Percentiles rank a stretch among this genome's conserved stretches.
These are phyloP conservation scores for Mustelus asterias DNA, from an alignment of 2,113 vertebrate genomes.

Conservation along the genomic window DNA sequence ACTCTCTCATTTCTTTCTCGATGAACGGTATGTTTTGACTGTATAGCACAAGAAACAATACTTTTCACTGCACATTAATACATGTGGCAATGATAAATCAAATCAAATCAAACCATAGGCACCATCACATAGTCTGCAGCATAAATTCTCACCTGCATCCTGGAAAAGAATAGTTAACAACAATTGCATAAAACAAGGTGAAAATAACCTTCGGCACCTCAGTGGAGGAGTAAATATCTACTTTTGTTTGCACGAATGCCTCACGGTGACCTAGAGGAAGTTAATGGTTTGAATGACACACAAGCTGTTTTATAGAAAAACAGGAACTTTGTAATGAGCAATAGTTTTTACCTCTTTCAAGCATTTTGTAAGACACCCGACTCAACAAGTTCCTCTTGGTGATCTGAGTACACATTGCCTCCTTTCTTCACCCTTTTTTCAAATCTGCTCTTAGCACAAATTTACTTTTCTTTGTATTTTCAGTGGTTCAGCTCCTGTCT, in stretches of 20 bases:
- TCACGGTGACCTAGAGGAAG: not conserved
- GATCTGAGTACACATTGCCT: not conserved
- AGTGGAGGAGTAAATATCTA: not conserved
- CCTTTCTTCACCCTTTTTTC: not conserved
- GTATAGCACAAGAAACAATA: too few species aligned
- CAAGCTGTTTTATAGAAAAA: not conserved
- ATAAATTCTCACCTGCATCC: not conserved
- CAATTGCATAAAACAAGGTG: not conserved
- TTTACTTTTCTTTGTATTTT: not conserved
- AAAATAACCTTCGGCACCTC: not conserved
- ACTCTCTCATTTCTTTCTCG: too few species aligned
- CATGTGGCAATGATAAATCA: too few species aligned
- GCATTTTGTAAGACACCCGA: not conserved
- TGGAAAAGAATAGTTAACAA: not conserved
- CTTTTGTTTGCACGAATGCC: not conserved
- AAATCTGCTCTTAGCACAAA: not conserved
- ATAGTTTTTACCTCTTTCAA: not conserved
- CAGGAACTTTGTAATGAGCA: not conserved
- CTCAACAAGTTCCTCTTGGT: not conserved
- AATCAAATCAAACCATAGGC: not conserved
- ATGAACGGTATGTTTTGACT: too few species aligned
- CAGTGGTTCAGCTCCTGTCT: not conserved
- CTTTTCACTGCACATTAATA: too few species aligned
- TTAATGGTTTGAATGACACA: not conserved
- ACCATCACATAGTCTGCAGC: not conserved